phyloP scores from a whole-genome alignment of 2,888 invertebrate species.

The Bedellia somnulentella region DNA sequence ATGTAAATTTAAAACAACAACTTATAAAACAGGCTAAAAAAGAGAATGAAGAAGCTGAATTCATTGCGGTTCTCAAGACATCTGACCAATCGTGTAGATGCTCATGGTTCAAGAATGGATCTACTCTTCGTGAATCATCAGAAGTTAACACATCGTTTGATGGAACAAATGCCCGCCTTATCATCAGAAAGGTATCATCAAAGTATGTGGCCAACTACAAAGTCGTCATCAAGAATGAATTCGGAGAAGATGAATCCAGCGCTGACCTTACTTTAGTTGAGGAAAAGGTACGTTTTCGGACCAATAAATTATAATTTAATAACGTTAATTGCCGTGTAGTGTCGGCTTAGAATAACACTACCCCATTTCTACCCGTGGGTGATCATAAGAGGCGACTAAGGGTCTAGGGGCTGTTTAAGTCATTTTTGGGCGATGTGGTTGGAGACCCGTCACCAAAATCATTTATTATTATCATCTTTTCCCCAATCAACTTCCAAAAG shows the following conservation, averaged over 20 bases:
- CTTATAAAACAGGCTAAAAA: slow-evolving; percentile 46
- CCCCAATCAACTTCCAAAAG: too few relatives aligned
- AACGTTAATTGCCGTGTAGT: too few relatives aligned
- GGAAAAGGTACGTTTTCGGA: slow-evolving; percentile 40
- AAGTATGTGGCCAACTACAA: slow-evolving; percentile 82
- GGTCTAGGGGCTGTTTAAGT: too few relatives aligned
- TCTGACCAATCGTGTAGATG: slow-evolving; percentile 79
- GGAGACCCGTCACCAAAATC: too few relatives aligned
- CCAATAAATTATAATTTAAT: too few relatives aligned
- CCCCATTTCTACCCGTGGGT: too few relatives aligned
- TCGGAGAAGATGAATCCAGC: slow-evolving; percentile 85
- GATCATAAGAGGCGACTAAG: too few relatives aligned
- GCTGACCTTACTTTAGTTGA: slow-evolving; percentile 80
- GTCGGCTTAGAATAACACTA: too few relatives aligned
- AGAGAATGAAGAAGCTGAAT: slow-evolving; percentile 73
- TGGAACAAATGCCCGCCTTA: slow-evolving; percentile 77
- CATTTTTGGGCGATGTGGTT: too few relatives aligned
- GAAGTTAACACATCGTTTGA: slow-evolving; percentile 82
- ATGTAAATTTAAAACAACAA: too few relatives aligned
- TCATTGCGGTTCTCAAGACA: slow-evolving; percentile 72
- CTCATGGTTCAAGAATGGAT: slow-evolving; percentile 83
- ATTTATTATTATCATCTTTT: too few relatives aligned
- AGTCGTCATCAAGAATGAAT: slow-evolving; percentile 86
- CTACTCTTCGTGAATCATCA: slow-evolving; percentile 74
- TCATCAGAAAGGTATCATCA: slow-evolving; percentile 74